Evolutionary conservation across 2,888 invertebrate species (phyloP).

Genomic region (Apotomis turbidana): DNA sequence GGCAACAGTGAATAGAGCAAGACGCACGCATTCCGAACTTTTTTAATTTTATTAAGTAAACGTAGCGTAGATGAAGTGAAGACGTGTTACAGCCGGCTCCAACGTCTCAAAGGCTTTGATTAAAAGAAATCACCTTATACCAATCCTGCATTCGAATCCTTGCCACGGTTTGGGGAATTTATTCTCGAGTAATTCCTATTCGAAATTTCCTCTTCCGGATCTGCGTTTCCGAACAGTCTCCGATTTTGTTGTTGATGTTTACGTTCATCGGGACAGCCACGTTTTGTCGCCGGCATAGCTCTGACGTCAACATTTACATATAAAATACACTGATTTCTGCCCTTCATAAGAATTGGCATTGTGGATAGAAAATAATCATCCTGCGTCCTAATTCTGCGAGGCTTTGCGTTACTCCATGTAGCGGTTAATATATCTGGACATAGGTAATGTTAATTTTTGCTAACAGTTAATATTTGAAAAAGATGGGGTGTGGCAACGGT

Average conservation of each 20-base stretch:
- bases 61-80: slow-evolving; percentile 22
- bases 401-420: no score
- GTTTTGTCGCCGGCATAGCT: slow-evolving; percentile 43
- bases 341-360: background rate
- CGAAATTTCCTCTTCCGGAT: slow-evolving; percentile 43
- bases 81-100: slow-evolving; percentile 22
- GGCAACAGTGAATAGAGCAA: background rate
- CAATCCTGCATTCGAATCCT: slow-evolving; percentile 47
- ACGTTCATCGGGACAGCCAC: slow-evolving; percentile 45
- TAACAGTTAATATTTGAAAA: no score
- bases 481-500: no score
- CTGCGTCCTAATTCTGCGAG: no score
- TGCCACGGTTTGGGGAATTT: slow-evolving; percentile 50
- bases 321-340: background rate
- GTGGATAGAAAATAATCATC: background rate
- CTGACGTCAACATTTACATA: slow-evolving; percentile 32
- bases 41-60: slow-evolving; percentile 36
- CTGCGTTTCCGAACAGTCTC: slow-evolving; percentile 42
- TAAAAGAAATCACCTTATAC: slow-evolving; percentile 43
- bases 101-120: slow-evolving; percentile 34
- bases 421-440: no score
- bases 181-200: slow-evolving; percentile 47
- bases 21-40: slow-evolving; percentile 12
- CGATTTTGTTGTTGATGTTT: slow-evolving; percentile 47
- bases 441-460: no score